phyloP scores from a whole-genome alignment of 2,113 vertebrate species.

The Aphyosemion australe region DNA sequence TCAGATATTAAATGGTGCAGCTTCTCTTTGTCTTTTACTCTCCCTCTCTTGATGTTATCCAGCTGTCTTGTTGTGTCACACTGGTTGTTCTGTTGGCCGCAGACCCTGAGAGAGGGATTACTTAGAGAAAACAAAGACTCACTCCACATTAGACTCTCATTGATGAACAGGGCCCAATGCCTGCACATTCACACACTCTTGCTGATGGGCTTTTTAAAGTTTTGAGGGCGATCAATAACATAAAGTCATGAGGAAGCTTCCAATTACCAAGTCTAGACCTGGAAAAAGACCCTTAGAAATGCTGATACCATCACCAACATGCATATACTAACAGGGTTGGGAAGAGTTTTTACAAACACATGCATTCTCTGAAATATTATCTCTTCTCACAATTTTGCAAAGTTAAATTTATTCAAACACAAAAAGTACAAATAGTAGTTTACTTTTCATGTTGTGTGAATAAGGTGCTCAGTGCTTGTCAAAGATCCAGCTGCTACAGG shows the following conservation, averaged over 20 bases:
- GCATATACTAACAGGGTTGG: not conserved
- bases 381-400: conserved; percentile 9
- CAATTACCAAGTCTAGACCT: not conserved
- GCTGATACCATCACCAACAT: too few relatives aligned
- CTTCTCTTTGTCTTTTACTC: conserved; percentile 7
- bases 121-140: conserved; percentile 70
- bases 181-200: conserved; percentile 4
- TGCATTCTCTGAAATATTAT: conserved; percentile 39
- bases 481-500: conserved; percentile 1
- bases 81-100: conserved; percentile 62
- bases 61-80: conserved; percentile 74
- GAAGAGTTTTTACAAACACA: not conserved
- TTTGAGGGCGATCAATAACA: conserved; percentile 1
- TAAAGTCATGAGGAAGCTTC: not conserved
- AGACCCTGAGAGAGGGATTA: conserved; percentile 58
- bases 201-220: conserved; percentile 1
- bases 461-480: not conserved
- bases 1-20: conserved; percentile 28
- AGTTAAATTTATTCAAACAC: not conserved
- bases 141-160: conserved; percentile 67
- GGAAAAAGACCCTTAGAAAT: not conserved
- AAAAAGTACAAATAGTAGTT: not conserved
- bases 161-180: conserved; percentile 52
- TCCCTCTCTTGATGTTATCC: conserved; percentile 59
- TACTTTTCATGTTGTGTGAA: conserved; percentile 20